A percentile compares a stretch with the other conserved stretches of the same genome.
Evolutionary conservation across 2,888 invertebrate genomes (phyloP).

Genomic region (Scotopteryx bipunctaria): DNA sequence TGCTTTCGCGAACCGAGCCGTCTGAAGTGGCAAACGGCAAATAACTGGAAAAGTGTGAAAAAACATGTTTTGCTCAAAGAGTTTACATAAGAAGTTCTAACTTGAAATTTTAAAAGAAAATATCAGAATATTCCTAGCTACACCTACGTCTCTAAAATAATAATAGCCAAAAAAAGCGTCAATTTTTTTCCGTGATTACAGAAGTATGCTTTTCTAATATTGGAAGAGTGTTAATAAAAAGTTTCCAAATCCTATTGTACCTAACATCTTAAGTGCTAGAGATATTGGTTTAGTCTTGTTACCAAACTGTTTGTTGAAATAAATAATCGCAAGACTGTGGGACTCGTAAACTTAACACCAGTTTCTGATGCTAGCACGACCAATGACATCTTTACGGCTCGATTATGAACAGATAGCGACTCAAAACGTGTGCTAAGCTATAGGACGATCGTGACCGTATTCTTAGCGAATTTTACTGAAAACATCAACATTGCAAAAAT

Average conservation of each 20-base stretch:
- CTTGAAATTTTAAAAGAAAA: too few relatives aligned
- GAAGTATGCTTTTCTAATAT: background rate
- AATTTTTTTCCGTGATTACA: background rate
- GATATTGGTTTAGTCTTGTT: conserved; percentile 2
- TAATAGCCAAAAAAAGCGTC: too few relatives aligned
- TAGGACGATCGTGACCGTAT: conserved; percentile 28
- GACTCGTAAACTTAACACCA: too few relatives aligned
- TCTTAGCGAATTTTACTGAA: conserved; percentile 27
- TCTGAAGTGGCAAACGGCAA: conserved; percentile 38
- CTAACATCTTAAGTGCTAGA: background rate
- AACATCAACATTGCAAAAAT: conserved; percentile 31
- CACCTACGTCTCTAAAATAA: too few relatives aligned
- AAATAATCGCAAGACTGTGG: too few relatives aligned
- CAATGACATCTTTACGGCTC: background rate
- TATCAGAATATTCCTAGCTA: background rate
- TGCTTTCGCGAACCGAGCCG: conserved; percentile 56
- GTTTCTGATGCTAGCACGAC: too few relatives aligned
- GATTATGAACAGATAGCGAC: background rate
- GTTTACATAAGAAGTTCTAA: background rate
- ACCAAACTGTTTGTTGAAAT: background rate
- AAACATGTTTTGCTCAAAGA: background rate
- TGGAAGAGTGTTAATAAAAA: background rate
- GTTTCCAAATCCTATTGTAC: background rate
- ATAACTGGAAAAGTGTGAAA: conserved; percentile 23
- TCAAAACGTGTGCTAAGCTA: background rate